Conservation (phyloP, 2,797 vertebrate species). For the Rhabdophis nuchalis region DNA sequence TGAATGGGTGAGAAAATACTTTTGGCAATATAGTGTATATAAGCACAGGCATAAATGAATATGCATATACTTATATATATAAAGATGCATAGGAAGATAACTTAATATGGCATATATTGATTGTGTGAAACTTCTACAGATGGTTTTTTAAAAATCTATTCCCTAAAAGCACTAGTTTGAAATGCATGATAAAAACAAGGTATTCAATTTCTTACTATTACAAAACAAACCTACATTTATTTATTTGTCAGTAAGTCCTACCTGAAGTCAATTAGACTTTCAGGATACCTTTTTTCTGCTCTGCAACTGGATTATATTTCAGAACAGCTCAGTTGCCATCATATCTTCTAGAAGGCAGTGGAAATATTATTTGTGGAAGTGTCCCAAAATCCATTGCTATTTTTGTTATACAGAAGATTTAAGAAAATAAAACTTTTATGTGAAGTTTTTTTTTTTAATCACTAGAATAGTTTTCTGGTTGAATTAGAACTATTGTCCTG, state of each 20-base stretch:
- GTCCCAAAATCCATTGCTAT: background rate
- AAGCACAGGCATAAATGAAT: background rate
- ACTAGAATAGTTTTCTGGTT: background rate
- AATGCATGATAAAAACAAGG: background rate
- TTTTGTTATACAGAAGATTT: background rate
- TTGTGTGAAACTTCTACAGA: background rate
- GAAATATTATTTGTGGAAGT: background rate
- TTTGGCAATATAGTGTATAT: too few relatives aligned
- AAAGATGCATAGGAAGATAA: background rate
- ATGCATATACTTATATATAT: background rate
- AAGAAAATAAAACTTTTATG: background rate
- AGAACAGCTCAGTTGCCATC: background rate
- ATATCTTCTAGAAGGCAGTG: background rate
- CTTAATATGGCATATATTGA: background rate
- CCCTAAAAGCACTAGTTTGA: background rate
- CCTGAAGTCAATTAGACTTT: background rate
- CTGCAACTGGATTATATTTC: background rate
- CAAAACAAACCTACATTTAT: background rate
- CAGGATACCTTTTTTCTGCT: background rate
- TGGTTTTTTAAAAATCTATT: background rate
- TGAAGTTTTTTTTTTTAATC: background rate
- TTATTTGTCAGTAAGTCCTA: background rate
- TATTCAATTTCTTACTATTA: background rate
- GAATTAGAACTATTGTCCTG: background rate
- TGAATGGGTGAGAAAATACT: too few relatives aligned